Percentiles rank a stretch among this genome's conserved stretches.
Conservation (phyloP, 2,888 invertebrate genomes). For the Nemoura dubitans region DNA sequence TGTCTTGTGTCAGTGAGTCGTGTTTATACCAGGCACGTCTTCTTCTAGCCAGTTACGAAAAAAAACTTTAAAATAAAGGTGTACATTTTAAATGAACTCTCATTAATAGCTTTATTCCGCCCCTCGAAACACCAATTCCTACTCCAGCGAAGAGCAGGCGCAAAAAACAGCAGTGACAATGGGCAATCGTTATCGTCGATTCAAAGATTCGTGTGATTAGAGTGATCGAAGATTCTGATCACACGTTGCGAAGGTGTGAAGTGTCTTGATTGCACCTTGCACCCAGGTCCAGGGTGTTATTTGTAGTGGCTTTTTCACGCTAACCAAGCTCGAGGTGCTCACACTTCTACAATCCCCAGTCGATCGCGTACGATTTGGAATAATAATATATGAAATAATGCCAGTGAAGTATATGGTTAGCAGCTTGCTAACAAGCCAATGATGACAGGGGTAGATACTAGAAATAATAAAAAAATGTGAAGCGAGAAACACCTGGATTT, state of each 20-base stretch:
- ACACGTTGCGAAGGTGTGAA: neutral
- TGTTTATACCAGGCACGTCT: too few relatives aligned
- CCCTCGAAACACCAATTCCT: neutral
- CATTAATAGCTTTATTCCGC: too few relatives aligned
- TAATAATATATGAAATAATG: neutral
- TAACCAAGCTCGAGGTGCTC: neutral
- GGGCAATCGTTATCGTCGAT: neutral
- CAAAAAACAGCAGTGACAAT: neutral
- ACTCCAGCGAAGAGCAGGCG: neutral
- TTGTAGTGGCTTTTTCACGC: neutral
- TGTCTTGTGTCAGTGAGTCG: too few relatives aligned
- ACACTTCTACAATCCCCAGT: neutral
- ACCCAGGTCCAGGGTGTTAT: neutral
- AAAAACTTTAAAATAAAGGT: too few relatives aligned
- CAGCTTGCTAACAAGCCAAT: neutral
- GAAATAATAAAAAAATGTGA: neutral
- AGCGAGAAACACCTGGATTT: neutral
- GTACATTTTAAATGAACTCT: too few relatives aligned
- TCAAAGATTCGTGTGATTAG: neutral
- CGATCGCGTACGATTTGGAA: neutral
- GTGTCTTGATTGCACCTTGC: neutral
- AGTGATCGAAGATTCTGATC: neutral
- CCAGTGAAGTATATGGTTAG: neutral
- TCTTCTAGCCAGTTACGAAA: too few relatives aligned
- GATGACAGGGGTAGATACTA: neutral